phyloP scores from a whole-genome alignment of 2,888 invertebrate genomes.

The Byasa hedistus region DNA sequence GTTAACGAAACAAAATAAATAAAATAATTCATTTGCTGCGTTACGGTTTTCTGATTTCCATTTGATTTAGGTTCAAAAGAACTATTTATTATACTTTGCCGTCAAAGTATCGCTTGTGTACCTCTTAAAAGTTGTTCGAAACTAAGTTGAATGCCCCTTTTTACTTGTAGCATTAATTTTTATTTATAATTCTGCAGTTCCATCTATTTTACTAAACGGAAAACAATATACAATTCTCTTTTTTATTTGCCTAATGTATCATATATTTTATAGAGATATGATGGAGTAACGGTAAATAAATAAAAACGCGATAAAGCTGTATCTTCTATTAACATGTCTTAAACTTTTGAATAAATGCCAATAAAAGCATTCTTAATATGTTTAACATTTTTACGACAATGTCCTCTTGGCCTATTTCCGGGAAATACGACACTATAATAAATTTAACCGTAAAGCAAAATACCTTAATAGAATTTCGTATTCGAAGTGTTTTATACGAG shows the following conservation, averaged over 20 bases:
- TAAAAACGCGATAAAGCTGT: not conserved
- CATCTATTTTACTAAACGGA: too few species aligned
- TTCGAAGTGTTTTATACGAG: not conserved
- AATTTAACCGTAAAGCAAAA: not conserved
- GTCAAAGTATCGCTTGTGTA: slow-evolving; percentile 33
- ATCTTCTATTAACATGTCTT: not conserved
- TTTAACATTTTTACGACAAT: not conserved
- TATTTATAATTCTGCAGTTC: not conserved
- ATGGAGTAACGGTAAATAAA: not conserved
- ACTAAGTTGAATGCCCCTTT: slow-evolving; percentile 18
- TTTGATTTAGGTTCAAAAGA: slow-evolving; percentile 58
- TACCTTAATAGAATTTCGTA: not conserved
- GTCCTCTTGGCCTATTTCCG: not conserved
- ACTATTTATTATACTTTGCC: slow-evolving; percentile 56
- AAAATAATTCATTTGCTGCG: slow-evolving; percentile 44
- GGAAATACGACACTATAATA: not conserved
- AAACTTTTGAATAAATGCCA: not conserved
- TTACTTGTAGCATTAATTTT: not conserved
- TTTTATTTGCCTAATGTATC: not conserved
- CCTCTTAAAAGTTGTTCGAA: slow-evolving; percentile 11
- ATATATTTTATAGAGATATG: not conserved
- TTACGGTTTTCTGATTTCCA: slow-evolving; percentile 43
- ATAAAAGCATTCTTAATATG: not conserved
- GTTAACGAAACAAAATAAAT: slow-evolving; percentile 23
- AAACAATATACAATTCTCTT: too few species aligned